phyloP scores from a whole-genome alignment of 2,113 vertebrate species.

The Pomatostomus ruficeps region DNA sequence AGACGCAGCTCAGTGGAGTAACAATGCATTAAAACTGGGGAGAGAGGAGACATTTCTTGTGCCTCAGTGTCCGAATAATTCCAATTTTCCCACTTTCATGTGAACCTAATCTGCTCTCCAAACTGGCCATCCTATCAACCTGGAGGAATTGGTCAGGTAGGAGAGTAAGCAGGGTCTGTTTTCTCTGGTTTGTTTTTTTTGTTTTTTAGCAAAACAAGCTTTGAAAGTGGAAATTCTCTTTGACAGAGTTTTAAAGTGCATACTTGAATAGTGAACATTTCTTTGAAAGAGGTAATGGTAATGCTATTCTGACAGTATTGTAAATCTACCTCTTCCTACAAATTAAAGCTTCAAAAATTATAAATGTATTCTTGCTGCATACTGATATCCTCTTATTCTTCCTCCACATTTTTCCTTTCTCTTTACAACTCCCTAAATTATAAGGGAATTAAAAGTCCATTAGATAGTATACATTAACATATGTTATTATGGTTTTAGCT shows the following conservation, averaged over 20 bases:
- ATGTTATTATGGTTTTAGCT: slow-evolving; percentile 11
- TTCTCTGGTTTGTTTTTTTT: not conserved
- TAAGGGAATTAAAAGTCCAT: slow-evolving; percentile 49
- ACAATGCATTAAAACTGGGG: not conserved
- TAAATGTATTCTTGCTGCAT: slow-evolving; percentile 23
- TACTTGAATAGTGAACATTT: not conserved
- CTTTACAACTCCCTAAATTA: slow-evolving; percentile 57
- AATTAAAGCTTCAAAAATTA: slow-evolving; percentile 44
- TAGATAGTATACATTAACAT: slow-evolving; percentile 40
- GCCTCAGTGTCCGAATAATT: not conserved
- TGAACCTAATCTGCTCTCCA: not conserved
- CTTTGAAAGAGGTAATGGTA: not conserved
- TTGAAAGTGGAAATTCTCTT: not conserved
- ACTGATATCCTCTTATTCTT: slow-evolving; percentile 13
- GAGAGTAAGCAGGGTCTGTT: not conserved
- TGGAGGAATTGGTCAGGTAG: not conserved
- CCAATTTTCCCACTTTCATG: not conserved
- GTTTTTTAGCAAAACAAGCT: not conserved
- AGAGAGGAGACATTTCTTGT: not conserved
- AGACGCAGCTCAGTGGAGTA: not conserved
- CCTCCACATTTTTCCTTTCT: not conserved
- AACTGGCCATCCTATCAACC: not conserved
- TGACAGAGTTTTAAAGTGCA: not conserved
- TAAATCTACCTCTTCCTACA: slow-evolving; percentile 18
- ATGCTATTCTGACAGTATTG: not conserved